These are phyloP conservation scores for Halcyon malimbica DNA, from an alignment of 2,113 vertebrate genomes.

Conservation along the genomic window DNA sequence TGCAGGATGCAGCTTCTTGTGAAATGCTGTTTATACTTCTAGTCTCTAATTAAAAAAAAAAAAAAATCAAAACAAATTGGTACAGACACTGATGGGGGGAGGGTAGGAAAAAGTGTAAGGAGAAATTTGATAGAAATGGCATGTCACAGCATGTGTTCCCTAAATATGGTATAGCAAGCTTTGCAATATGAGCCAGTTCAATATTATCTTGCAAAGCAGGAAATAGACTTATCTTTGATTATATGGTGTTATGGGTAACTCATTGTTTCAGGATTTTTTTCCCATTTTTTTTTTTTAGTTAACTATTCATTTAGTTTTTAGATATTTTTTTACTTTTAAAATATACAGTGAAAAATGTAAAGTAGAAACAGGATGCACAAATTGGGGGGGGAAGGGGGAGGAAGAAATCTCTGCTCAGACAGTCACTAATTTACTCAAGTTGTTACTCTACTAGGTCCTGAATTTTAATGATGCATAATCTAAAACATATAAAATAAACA, in stretches of 20 bases:
- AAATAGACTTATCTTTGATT: background rate
- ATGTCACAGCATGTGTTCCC: background rate
- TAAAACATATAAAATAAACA: background rate
- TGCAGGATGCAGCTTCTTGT: background rate
- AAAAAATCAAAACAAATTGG: background rate
- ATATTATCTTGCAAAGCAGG: background rate
- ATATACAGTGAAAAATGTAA: background rate
- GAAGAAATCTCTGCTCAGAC: background rate
- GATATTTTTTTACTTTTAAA: background rate
- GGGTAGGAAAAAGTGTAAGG: background rate
- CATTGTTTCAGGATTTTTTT: background rate
- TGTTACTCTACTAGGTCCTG: background rate
- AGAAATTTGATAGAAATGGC: background rate
- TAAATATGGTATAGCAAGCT: background rate
- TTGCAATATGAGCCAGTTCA: background rate
- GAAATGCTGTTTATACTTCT: background rate
- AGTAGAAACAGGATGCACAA: background rate
- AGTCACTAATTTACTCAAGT: background rate
- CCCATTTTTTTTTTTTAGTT: background rate
- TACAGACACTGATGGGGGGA: background rate
- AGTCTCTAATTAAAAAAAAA: background rate
- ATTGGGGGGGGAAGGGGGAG: background rate
- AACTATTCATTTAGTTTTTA: background rate
- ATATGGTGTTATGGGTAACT: background rate
- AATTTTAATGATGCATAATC: background rate